phyloP scores from a whole-genome alignment of 2,888 invertebrate genomes.

The Synanthedon andrenaeformis region DNA sequence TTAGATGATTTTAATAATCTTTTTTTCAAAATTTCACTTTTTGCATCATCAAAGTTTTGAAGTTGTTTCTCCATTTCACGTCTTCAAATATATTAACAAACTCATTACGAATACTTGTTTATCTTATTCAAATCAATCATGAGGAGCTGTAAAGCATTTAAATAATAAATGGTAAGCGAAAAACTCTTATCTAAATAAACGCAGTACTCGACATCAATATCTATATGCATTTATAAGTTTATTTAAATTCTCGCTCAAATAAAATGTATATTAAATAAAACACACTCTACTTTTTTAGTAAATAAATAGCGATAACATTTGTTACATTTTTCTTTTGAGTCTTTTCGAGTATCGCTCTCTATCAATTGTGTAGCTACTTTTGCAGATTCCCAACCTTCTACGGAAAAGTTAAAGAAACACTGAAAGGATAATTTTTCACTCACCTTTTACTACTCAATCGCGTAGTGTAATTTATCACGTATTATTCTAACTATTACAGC shows the following conservation, averaged over 20 bases:
- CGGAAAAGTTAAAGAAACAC: slow-evolving; percentile 61
- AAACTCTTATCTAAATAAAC: slow-evolving; percentile 27
- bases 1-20: slow-evolving; percentile 57
- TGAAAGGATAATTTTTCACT: slow-evolving; percentile 33
- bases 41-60: slow-evolving; percentile 66
- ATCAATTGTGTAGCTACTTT: slow-evolving; percentile 65
- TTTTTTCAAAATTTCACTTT: slow-evolving; percentile 66
- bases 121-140: slow-evolving; percentile 48
- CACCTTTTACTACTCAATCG: slow-evolving; percentile 30
- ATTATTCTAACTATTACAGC: slow-evolving; percentile 33
- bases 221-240: slow-evolving; percentile 16
- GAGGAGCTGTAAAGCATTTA: slow-evolving; percentile 54
- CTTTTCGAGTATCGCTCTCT: slow-evolving; percentile 48
- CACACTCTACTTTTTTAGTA: background rate
- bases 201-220: slow-evolving; percentile 16
- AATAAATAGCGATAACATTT: slow-evolving; percentile 12
- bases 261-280: slow-evolving; percentile 1
- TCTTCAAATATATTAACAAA: slow-evolving; percentile 36
- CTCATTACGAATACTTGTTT: slow-evolving; percentile 52
- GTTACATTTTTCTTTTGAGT: slow-evolving; percentile 38
- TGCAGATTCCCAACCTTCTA: slow-evolving; percentile 61
- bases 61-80: slow-evolving; percentile 66
- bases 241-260: slow-evolving; percentile 9
- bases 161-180: slow-evolving; percentile 55
- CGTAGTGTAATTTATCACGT: slow-evolving; percentile 24